Base-by-base conservation (phyloP, 2,113 vertebrate genomes). In the Mellivora capensis region DNA sequence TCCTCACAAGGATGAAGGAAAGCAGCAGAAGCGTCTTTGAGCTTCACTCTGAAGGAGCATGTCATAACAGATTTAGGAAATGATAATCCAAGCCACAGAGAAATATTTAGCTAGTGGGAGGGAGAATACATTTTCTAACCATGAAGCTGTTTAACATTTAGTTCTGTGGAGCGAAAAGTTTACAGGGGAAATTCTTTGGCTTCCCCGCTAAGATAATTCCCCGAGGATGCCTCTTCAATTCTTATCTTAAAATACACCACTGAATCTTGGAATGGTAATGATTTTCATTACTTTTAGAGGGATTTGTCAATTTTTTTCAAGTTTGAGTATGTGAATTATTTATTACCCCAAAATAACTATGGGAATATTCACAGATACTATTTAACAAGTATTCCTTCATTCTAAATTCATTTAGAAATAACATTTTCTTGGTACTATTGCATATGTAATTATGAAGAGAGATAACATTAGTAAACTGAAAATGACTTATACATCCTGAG, bases 221-320 rank as follows among this genome's bases (percentile, higher is more conserved):
- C 97, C 31, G 8, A 94, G 90, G 93, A 91, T 76, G 79, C 20
- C 57, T 96, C 72, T 96, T 95, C 67, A 87, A 76, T 8, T 52
- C 87, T 91, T 96, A 96, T 93, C 93, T 98, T 97, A 97, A 98
- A 97, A 96, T 87, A 96, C 7, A 91, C 37, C 91, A 95, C 71
- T 95, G 88, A 93, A 85, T 95, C 88, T 90, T 91, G 72, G 79
- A 59, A 82, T 83, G n/a, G 95, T 71, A 89, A 97, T 89, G 64
- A 96, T 94, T 94, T 98, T 80, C 77, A 95, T 80, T 59, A 7
- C 90, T 94, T 97, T 97, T 96, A 47, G 86, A 57, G 18, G 64
- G 57, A 87, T 79, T 86, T 94, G 69, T 84, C 54, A 37, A n/a
- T n/a, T 64, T 93, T 95, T 93, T 64, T 34, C 42, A 88, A 61